These are phyloP conservation scores for Diplazon laetatorius DNA, from an alignment of 2,888 invertebrate genomes.

Conservation along the genomic window DNA sequence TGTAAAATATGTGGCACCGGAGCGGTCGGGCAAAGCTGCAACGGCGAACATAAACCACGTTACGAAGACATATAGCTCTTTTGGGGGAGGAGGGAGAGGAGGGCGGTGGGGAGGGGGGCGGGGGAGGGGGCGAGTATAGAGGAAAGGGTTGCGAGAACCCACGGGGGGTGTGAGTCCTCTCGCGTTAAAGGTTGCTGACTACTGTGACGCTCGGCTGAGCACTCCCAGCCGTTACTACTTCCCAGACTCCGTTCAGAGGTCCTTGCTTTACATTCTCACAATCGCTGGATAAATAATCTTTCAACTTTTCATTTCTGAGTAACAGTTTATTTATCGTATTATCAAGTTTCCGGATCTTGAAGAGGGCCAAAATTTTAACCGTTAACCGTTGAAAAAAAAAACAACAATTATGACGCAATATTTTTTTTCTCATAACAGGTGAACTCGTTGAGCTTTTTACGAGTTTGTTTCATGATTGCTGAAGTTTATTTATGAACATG, in stretches of 20 bases:
- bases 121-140: conserved; percentile 1
- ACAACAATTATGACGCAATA: too few relatives aligned
- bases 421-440: too few relatives aligned
- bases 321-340: not conserved
- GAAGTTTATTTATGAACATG: too few relatives aligned
- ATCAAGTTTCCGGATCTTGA: not conserved
- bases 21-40: conserved; percentile 42
- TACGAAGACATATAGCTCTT: conserved; percentile 62
- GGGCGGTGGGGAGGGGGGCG: not conserved
- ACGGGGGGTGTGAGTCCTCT: conserved; percentile 18
- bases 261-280: not conserved
- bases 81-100: too few relatives aligned
- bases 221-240: conserved; percentile 57
- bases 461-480: too few relatives aligned
- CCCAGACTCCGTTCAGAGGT: conserved; percentile 13
- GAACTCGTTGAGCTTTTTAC: too few relatives aligned
- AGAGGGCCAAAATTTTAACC: too few relatives aligned
- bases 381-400: too few relatives aligned
- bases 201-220: conserved; percentile 58
- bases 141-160: not conserved
- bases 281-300: conserved; percentile 7
- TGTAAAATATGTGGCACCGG: conserved; percentile 61
- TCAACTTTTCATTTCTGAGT: not conserved
- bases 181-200: conserved; percentile 62
- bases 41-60: conserved; percentile 61